Conservation (phyloP, 2,797 vertebrate genomes). For the Pachyuromys duprasi region DNA sequence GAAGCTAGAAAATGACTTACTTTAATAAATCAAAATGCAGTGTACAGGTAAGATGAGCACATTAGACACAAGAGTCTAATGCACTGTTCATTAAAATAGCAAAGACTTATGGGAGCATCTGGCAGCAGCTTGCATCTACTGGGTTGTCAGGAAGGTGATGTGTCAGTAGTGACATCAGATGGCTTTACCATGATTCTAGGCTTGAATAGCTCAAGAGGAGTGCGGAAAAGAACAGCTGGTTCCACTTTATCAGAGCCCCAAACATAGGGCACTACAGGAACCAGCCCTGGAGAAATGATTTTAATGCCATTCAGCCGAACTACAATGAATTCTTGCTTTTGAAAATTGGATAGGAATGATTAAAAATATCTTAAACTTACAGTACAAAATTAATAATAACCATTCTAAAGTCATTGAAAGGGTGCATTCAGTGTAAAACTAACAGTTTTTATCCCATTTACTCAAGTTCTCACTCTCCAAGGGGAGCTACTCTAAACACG, state of each 20-base stretch:
- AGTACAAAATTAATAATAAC: not conserved
- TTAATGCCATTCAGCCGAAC: not conserved
- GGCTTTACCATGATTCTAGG: not conserved
- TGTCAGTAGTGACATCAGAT: constrained; percentile 38
- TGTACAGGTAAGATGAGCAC: not conserved
- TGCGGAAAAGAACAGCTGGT: not conserved
- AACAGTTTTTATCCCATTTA: not conserved
- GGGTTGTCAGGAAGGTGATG: constrained; percentile 24
- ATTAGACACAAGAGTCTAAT: not conserved
- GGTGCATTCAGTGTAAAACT: not conserved
- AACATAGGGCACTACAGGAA: not conserved
- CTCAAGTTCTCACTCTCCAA: not conserved
- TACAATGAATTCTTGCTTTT: constrained; percentile 22
- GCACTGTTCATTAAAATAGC: constrained; percentile 26
- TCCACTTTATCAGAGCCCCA: not conserved
- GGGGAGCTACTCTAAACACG: not conserved
- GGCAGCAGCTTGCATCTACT: not conserved
- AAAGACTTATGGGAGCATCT: constrained; percentile 10
- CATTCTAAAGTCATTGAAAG: constrained; percentile 31
- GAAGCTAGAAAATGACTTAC: constrained; percentile 10
- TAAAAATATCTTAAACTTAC: not conserved
- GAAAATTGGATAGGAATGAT: constrained; percentile 1
- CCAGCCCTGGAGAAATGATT: not conserved
- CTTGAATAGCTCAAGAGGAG: not conserved
- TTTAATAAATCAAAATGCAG: constrained; percentile 44